Evolutionary conservation across 1,140 invertebrate genomes (phyloP), one percentile per base, ranked within the genome.

Genomic region (Procambarus virginalis): DNA sequence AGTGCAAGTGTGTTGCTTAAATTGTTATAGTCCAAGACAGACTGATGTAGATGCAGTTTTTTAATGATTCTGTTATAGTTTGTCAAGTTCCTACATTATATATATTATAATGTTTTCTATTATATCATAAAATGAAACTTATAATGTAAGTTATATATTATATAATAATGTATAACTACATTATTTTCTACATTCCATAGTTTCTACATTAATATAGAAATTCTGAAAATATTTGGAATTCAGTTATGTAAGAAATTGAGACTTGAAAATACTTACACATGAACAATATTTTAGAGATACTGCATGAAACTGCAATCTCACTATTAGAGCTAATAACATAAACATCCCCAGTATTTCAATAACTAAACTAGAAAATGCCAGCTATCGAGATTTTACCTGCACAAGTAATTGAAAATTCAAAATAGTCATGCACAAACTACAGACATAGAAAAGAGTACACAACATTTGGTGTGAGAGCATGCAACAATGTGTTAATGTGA

Each of bases 391-490:
- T 8, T 46, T 48, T 34, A 76, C 9, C 9, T 8, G 46, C n/a
- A 76, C 22, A 46, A 8, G 45, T 45, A 45, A 45, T 76, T 76
- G 3, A 9, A 46, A 8, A 8, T 8, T 76, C 22, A 76, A 17
- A 10, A 45, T 76, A 76, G 45, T 34, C 77, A 79, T 79, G 77
- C 77, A 79, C 48, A 79, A 68, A 34, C 34, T 34, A 34, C 34
- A 34, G 34, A 34, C 34, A 34, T 34, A 34, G 3, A 20, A 68
- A 68, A 14, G 10, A 68, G 17, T 10, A 0, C 64, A 68, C 20
- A 68, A 68, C 64, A 58, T 9, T 58, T 58, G 55, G 6, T 68
- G 10, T 68, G 17, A 68, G 20, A 79, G 17, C 77, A 79, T 49
- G 46, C 77, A 22, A 79, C 17, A 51, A 79, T 49, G 48, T 34